Conservation (phyloP, 1,140 invertebrate genomes). For the Lasioglossum albipes region DNA sequence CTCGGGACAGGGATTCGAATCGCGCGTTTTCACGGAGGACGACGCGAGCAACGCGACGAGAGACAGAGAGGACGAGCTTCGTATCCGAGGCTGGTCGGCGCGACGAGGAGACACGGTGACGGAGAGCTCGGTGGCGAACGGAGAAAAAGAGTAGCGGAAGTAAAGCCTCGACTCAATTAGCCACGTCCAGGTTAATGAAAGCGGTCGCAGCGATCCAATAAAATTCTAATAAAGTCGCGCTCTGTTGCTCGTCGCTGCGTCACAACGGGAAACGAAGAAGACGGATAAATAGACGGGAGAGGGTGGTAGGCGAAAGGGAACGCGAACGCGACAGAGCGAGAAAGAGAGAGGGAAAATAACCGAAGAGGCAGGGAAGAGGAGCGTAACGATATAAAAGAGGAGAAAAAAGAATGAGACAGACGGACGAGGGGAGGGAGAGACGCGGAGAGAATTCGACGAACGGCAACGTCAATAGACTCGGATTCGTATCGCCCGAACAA, state of each 20-base stretch:
- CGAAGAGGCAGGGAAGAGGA: not conserved
- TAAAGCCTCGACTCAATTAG: constrained; percentile 65
- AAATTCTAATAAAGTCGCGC: constrained; percentile 68
- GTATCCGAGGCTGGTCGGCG: constrained; percentile 40
- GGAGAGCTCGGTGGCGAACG: not conserved
- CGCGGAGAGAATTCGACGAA: constrained; percentile 41
- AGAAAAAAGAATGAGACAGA: not conserved
- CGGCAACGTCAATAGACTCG: constrained; percentile 53
- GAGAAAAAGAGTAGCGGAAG: constrained; percentile 40
- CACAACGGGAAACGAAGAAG: constrained; percentile 9
- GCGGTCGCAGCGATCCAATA: constrained; percentile 65
- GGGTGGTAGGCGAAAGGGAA: not conserved
- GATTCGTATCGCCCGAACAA: constrained; percentile 61
- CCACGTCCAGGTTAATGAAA: constrained; percentile 67
- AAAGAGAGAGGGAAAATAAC: not conserved
- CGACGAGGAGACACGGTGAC: not conserved
- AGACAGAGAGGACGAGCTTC: constrained; percentile 9
- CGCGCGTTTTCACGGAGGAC: too few species aligned
- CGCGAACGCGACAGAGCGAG: too few species aligned
- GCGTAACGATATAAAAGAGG: constrained; percentile 23
- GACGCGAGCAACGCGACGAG: too few species aligned
- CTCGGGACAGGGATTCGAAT: not conserved
- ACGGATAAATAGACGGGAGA: not conserved
- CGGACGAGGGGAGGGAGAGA: not conserved
- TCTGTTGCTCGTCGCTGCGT: constrained; percentile 19